These are phyloP conservation scores for Drosophila trapezifrons DNA, from an alignment of 1,140 invertebrate genomes.

Conservation along the genomic window DNA sequence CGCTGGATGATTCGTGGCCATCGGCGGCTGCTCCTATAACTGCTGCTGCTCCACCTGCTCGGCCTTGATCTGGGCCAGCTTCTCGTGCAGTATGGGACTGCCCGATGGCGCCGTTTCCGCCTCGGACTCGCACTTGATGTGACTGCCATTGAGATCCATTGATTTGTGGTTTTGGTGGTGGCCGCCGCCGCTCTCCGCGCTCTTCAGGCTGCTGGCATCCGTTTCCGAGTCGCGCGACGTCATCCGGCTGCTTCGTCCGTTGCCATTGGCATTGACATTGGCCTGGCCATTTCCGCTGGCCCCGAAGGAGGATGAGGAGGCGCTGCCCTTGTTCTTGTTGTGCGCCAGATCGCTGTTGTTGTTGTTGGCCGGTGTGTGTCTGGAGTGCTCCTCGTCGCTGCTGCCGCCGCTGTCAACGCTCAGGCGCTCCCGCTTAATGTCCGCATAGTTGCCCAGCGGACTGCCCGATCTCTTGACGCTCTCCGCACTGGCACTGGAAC, in stretches of 20 bases:
- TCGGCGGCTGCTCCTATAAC: constrained; percentile 73
- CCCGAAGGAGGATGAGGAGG: constrained; percentile 5
- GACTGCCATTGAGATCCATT: constrained; percentile 78
- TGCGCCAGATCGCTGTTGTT: constrained; percentile 72
- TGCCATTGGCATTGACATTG: constrained; percentile 46
- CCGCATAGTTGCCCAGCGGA: constrained; percentile 64
- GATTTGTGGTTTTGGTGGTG: constrained; percentile 60
- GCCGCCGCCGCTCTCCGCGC: constrained; percentile 58
- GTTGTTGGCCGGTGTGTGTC: constrained; percentile 54
- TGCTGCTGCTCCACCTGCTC: constrained; percentile 69
- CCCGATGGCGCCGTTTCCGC: constrained; percentile 9
- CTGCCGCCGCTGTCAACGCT: constrained; percentile 62
- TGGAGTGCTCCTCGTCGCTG: constrained; percentile 58
- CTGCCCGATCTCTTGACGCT: constrained; percentile 70
- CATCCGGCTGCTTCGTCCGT: constrained; percentile 66
- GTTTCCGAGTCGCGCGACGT: constrained; percentile 80
- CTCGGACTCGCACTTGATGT: constrained; percentile 57
- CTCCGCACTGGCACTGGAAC: constrained; percentile 41
- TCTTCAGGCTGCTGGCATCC: constrained; percentile 73
- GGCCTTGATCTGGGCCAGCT: constrained; percentile 82
- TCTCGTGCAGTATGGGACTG: constrained; percentile 71
- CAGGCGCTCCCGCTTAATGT: constrained; percentile 78
- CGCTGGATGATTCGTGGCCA: constrained; percentile 51
- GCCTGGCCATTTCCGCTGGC: constrained; percentile 25
- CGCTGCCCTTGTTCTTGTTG: constrained; percentile 70